Conservation (phyloP, 1,140 invertebrate species). For the Rhopalosiphum padi region DNA sequence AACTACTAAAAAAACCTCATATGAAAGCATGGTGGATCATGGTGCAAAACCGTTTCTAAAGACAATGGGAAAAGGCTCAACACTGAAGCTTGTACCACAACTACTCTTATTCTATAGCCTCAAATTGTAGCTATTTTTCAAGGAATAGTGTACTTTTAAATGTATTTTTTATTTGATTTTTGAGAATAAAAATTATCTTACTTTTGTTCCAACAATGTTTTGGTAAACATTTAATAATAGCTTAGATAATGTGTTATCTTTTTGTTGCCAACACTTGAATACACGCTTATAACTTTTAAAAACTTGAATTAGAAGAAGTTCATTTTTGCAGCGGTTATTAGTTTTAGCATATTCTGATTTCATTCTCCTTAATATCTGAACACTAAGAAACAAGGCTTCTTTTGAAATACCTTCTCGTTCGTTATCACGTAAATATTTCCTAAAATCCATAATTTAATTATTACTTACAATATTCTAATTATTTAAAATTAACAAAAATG, state of each 20-base stretch:
- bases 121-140: not conserved
- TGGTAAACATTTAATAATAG: constrained; percentile 42
- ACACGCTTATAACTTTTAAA: constrained; percentile 60
- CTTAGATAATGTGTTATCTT: constrained; percentile 53
- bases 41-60: not conserved
- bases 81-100: not conserved
- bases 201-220: constrained; percentile 34
- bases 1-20: not conserved
- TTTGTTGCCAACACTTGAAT: constrained; percentile 58
- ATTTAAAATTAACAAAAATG: not conserved
- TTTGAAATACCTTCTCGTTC: constrained; percentile 79
- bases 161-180: not conserved
- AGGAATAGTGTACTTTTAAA: not conserved
- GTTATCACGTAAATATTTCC: constrained; percentile 80
- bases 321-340: constrained; percentile 56
- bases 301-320: constrained; percentile 60
- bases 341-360: constrained; percentile 60
- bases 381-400: constrained; percentile 75
- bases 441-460: constrained; percentile 62
- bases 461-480: not conserved
- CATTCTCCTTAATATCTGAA: constrained; percentile 69
- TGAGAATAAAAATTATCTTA: not conserved
- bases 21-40: not conserved
- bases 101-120: not conserved
- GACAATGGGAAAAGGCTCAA: not conserved